phyloP scores from a whole-genome alignment of 2,113 vertebrate species.

The Eubucco bourcierii region DNA sequence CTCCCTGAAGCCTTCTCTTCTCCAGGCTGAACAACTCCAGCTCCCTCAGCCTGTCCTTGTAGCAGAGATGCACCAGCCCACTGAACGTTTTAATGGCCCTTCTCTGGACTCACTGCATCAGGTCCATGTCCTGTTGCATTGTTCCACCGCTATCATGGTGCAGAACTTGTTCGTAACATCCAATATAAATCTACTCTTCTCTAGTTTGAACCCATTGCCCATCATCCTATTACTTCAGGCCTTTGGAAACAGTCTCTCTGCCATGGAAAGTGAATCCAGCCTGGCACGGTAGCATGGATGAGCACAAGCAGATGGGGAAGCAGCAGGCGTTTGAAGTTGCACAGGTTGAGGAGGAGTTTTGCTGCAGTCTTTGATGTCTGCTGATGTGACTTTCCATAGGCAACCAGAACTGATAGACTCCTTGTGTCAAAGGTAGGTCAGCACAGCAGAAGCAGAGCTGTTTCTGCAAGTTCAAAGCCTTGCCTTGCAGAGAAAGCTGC shows the following conservation, averaged over 20 bases:
- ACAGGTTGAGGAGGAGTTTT: neutral
- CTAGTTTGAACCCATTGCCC: too few relatives aligned
- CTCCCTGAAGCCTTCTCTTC: too few relatives aligned
- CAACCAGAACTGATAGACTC: neutral
- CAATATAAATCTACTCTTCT: too few relatives aligned
- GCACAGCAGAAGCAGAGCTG: neutral
- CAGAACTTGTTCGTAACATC: too few relatives aligned
- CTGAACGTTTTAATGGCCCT: too few relatives aligned
- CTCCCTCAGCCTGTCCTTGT: too few relatives aligned
- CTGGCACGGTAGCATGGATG: neutral
- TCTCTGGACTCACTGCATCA: too few relatives aligned
- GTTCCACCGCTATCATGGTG: too few relatives aligned
- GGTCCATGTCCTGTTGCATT: too few relatives aligned
- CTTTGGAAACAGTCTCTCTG: neutral
- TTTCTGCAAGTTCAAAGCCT: neutral
- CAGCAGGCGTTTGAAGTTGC: neutral
- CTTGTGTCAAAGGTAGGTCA: neutral
- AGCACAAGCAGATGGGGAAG: neutral
- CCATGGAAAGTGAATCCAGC: neutral
- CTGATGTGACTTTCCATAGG: neutral
- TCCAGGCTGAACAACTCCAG: too few relatives aligned
- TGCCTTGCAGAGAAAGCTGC: neutral
- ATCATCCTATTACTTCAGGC: too few relatives aligned
- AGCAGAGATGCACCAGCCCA: too few relatives aligned
- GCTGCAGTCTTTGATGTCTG: neutral